Conservation (phyloP, 2,888 invertebrate genomes). For the Kuschelorhynchus macadamiae region DNA sequence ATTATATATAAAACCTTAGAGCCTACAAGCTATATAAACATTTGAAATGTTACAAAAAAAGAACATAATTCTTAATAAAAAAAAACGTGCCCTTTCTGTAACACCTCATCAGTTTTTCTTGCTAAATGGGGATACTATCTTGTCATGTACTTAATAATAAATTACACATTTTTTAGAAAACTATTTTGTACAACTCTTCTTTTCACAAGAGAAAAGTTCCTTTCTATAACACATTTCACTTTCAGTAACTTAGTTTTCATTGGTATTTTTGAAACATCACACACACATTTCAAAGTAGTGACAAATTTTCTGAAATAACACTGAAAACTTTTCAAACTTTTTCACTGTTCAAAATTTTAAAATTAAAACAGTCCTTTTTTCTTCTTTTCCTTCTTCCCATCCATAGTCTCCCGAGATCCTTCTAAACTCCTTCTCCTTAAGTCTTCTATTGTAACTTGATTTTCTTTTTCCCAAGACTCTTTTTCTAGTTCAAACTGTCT, state of each 20-base stretch:
- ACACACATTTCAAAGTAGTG: constrained; percentile 10
- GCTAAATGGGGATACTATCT: background rate
- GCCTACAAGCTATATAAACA: background rate
- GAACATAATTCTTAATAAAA: background rate
- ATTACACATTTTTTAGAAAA: constrained; percentile 15
- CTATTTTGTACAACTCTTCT: constrained; percentile 11
- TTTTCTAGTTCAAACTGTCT: constrained; percentile 89
- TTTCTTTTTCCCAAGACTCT: constrained; percentile 90
- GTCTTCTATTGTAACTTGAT: constrained; percentile 91
- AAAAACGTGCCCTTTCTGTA: background rate
- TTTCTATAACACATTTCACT: background rate
- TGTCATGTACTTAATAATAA: constrained; percentile 12
- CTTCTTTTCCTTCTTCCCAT: constrained; percentile 91
- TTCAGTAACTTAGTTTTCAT: background rate
- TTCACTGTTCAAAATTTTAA: constrained; percentile 19
- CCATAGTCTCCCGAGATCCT: constrained; percentile 90
- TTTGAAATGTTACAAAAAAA: constrained; percentile 3
- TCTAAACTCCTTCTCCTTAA: constrained; percentile 89
- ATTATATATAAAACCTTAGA: constrained; percentile 23
- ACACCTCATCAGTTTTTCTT: background rate
- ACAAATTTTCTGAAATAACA: constrained; percentile 20
- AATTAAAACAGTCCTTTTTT: constrained; percentile 91
- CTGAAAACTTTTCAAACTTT: constrained; percentile 21
- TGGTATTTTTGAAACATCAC: constrained; percentile 7
- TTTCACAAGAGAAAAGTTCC: constrained; percentile 1